Base-by-base conservation (phyloP, 2,113 vertebrate genomes). In the Tonatia bakeri region DNA sequence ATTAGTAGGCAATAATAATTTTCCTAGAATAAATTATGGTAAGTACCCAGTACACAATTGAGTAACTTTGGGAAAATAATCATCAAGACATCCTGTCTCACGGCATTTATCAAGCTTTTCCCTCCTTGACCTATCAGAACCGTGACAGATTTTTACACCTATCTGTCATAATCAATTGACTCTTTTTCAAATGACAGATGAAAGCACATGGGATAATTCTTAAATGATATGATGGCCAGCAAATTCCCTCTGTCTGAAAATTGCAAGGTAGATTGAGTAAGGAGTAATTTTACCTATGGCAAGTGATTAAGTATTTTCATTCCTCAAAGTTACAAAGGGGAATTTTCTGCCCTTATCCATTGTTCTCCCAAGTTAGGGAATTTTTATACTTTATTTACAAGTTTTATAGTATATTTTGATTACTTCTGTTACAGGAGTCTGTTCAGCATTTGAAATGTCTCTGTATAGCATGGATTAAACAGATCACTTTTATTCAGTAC, bases 131-230 rank as follows among this genome's bases (percentile, higher is more conserved):
- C 75, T 69, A 52, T 96, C 94, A 96, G 82, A 83, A 87, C 40
- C 52, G 15, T 94, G 96, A 91, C 79, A 97, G 94, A 93, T 14
- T 93, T 92, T 91, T 59, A 91, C 72, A 86, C 73, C 91, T 91
- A 96, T 95, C 91, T 97, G 91, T 96, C 88, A 91, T 72, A 87
- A 94, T 94, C 82, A 81, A 84, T 40, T 87, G 86, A 87, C 80
- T 93, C 40, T 87, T 88, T 91, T 91, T 93, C 92, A 96, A 45
- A n/a, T 80, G 94, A 97, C 67, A 91, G 91, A 88, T 22, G 83
- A 93, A 86, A 96, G 90, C 79, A 89, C 86, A 70, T 80, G 75
- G 54, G 94, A 81, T 91, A 91, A 96, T 96, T 97, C 70, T 79
- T 93, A 47, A 31, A 89, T 61, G 33, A 61, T 31, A n/a, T 31